Evolutionary conservation across 1,140 invertebrate genomes (phyloP).

Genomic region (Ceratitis capitata): DNA sequence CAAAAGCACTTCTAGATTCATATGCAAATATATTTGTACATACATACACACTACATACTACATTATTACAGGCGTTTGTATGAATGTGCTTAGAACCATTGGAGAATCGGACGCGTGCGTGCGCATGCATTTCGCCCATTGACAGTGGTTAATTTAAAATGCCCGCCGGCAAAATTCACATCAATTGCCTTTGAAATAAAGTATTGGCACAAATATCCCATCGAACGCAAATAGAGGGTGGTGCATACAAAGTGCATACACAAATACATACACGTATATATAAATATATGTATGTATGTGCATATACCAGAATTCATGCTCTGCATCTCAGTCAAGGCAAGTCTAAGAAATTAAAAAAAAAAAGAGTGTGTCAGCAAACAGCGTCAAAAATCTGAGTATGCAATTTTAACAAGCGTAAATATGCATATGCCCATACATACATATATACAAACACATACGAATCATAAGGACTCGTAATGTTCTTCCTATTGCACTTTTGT

Average conservation of each 20-base stretch:
- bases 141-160: conserved; percentile 38
- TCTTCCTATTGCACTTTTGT: neutral
- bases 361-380: neutral
- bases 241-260: neutral
- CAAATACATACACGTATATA: neutral
- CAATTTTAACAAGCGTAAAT: conserved; percentile 5
- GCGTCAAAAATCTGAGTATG: neutral
- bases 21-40: neutral
- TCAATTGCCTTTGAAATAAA: conserved; percentile 24
- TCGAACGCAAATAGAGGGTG: neutral
- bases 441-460: neutral
- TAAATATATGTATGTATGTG: neutral
- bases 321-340: neutral
- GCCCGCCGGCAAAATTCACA: conserved; percentile 6
- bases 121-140: conserved; percentile 23
- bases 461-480: neutral
- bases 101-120: neutral
- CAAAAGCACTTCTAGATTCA: neutral
- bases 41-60: neutral
- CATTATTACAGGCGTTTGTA: neutral
- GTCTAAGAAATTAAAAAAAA: no score
- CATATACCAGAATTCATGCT: no score
- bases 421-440: neutral
- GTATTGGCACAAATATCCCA: conserved; percentile 1
- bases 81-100: neutral